These are phyloP conservation scores for Rhabdomys pumilio DNA, from an alignment of 2,797 vertebrate genomes.

Conservation along the genomic window DNA sequence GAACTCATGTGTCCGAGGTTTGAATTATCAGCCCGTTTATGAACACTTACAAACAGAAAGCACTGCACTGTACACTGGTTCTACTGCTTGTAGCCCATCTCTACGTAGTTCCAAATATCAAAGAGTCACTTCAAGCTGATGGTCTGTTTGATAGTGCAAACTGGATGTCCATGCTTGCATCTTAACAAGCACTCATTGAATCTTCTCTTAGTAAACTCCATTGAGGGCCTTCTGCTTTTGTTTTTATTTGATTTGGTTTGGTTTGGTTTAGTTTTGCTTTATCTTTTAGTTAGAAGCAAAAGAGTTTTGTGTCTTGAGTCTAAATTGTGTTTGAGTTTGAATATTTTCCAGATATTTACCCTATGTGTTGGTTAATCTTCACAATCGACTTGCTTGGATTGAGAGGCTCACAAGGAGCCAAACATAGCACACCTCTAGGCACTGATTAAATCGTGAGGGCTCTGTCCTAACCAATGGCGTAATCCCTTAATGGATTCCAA, in stretches of 20 bases:
- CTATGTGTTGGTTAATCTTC: neutral
- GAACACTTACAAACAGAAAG: neutral
- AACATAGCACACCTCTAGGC: neutral
- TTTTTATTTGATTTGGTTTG: neutral
- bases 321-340: slow-evolving; percentile 6
- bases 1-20: neutral
- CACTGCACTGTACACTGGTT: neutral
- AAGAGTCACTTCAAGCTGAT: slow-evolving; percentile 15
- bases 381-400: no score
- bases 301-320: neutral
- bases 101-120: neutral
- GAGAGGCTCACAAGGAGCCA: no score
- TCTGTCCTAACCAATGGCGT: neutral
- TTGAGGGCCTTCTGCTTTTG: neutral
- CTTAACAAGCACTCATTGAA: neutral
- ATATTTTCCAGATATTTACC: slow-evolving; percentile 5
- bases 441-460: neutral
- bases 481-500: neutral
- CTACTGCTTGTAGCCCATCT: neutral
- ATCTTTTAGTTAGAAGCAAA: neutral
- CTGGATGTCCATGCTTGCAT: neutral
- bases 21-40: neutral
- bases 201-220: slow-evolving; percentile 10
- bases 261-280: neutral
- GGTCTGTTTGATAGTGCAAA: neutral